These are phyloP conservation scores for Simalia tracyae DNA, from an alignment of 2,797 vertebrate genomes.

Conservation along the genomic window DNA sequence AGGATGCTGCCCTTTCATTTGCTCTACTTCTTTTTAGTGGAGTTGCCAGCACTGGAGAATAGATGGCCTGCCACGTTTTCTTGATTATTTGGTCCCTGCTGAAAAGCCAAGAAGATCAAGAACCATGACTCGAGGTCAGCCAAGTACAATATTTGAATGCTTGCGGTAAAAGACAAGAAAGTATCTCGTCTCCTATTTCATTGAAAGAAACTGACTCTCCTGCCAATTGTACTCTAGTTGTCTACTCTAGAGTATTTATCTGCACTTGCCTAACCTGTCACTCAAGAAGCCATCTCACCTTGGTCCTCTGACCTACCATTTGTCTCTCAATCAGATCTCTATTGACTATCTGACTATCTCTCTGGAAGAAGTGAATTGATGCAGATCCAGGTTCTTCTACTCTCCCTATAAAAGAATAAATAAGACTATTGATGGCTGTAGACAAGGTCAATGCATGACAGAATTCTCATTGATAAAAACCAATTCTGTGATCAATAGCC, in stretches of 20 bases:
- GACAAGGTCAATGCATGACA: not conserved
- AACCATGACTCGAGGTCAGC: not conserved
- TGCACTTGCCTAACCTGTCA: not conserved
- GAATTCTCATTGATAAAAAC: not conserved
- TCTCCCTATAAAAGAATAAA: not conserved
- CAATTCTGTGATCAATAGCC: not conserved
- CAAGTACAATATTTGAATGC: not conserved
- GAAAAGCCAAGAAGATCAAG: not conserved
- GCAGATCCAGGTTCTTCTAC: not conserved
- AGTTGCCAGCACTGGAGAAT: not conserved
- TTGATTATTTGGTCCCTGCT: not conserved
- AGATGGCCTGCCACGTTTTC: not conserved
- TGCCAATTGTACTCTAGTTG: not conserved
- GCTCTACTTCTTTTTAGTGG: not conserved
- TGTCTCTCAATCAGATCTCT: not conserved
- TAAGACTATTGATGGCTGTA: not conserved
- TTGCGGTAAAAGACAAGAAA: not conserved
- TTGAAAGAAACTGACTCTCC: not conserved
- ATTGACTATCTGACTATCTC: not conserved
- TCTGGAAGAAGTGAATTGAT: not conserved
- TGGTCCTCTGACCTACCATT: not conserved
- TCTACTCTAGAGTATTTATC: not conserved
- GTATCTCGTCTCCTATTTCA: not conserved
- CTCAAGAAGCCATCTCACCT: not conserved
- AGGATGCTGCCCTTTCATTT: not conserved